Evolutionary conservation across 1,140 invertebrate genomes (phyloP).

Genomic region (Drosophila sechellia): DNA sequence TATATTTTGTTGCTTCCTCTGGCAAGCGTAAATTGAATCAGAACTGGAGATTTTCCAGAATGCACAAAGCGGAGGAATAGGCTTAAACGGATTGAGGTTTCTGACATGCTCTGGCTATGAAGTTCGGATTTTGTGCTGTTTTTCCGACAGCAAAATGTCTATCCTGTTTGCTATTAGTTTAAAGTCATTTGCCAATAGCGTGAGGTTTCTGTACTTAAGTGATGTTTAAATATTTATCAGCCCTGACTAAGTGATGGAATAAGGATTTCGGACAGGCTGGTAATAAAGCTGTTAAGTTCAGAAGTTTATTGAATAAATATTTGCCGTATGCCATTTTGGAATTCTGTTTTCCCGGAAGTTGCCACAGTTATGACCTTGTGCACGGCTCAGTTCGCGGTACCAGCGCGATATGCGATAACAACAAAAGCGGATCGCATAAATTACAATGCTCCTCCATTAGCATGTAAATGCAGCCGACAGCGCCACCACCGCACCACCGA

Average conservation of each 20-base stretch:
- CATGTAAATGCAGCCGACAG: slow-evolving; percentile 55
- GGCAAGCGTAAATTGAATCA: slow-evolving; percentile 60
- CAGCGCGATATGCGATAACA: slow-evolving; percentile 38
- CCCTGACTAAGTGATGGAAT: not conserved
- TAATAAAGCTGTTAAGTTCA: not conserved
- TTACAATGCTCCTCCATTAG: slow-evolving; percentile 58
- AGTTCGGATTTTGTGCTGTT: not conserved
- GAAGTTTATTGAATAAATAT: too few relatives aligned
- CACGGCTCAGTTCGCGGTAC: slow-evolving; percentile 11
- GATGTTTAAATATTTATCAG: not conserved
- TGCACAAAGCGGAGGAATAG: slow-evolving; percentile 5
- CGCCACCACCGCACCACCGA: slow-evolving; percentile 5
- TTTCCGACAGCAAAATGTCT: not conserved
- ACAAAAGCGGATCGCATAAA: slow-evolving; percentile 61
- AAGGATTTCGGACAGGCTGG: not conserved
- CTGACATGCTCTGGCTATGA: slow-evolving; percentile 58
- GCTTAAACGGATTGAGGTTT: slow-evolving; percentile 32
- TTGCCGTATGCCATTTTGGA: slow-evolving; percentile 4
- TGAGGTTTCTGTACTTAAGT: not conserved
- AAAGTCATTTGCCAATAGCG: not conserved
- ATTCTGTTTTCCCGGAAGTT: slow-evolving; percentile 41
- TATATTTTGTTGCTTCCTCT: slow-evolving; percentile 16
- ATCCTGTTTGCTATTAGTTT: not conserved
- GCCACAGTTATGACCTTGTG: slow-evolving; percentile 52
- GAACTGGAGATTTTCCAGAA: slow-evolving; percentile 5